Evolutionary conservation across 2,113 vertebrate species (phyloP).

Genomic region (Phalacrocorax carbo): DNA sequence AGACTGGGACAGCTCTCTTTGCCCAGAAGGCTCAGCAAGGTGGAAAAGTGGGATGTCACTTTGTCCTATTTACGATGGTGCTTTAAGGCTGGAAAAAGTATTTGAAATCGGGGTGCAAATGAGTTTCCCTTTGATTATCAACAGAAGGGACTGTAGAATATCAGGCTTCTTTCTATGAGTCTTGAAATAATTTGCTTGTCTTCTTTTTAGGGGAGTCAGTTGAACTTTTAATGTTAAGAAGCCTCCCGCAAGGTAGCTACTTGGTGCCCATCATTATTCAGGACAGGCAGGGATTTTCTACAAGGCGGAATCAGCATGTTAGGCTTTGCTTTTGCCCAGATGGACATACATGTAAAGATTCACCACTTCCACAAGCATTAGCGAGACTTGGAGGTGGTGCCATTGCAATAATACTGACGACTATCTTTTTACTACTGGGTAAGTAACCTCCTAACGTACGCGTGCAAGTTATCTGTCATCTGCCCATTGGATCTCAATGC

Average conservation of each 20-base stretch:
- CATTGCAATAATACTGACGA: slow-evolving; percentile 56
- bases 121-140: background rate
- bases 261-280: slow-evolving; percentile 68
- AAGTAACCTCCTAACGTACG: slow-evolving; percentile 16
- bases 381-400: slow-evolving; percentile 12
- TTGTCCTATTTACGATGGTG: background rate
- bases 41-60: background rate
- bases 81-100: background rate
- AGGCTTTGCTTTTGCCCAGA: slow-evolving; percentile 72
- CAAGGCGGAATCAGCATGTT: slow-evolving; percentile 41
- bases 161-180: background rate
- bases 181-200: background rate
- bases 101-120: background rate
- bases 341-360: slow-evolving; percentile 12
- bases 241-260: slow-evolving; percentile 73
- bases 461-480: background rate
- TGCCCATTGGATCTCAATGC: background rate
- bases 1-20: background rate
- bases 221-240: slow-evolving; percentile 64
- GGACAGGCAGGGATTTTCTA: slow-evolving; percentile 72
- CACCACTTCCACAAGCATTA: background rate
- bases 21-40: background rate
- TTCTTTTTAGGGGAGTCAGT: slow-evolving; percentile 44
- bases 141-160: background rate
- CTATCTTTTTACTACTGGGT: slow-evolving; percentile 74